Percentiles rank a stretch among this genome's conserved stretches.
phyloP scores from a whole-genome alignment of 2,113 vertebrate species.

The Jacana jacana region DNA sequence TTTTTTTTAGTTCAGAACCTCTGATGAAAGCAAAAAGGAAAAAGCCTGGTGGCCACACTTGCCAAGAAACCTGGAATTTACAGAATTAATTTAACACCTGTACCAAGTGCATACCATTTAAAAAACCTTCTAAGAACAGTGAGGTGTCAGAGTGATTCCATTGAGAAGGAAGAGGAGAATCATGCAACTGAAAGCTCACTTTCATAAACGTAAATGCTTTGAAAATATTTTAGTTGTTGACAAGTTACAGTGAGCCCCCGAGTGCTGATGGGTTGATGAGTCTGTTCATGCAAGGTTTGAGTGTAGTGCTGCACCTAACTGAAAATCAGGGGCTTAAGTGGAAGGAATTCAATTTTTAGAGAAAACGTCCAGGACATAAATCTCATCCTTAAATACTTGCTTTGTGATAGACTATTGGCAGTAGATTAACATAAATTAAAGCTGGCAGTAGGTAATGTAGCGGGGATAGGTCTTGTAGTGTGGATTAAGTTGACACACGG shows the following conservation, averaged over 20 bases:
- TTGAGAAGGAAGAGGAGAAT: neutral
- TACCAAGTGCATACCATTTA: neutral
- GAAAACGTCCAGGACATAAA: neutral
- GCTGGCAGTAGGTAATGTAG: neutral
- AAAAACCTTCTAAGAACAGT: neutral
- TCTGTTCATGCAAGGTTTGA: neutral
- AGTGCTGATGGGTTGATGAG: neutral
- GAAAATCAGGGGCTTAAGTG: neutral
- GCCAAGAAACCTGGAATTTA: neutral
- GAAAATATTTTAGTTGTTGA: neutral
- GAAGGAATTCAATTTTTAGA: neutral
- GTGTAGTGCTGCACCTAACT: neutral
- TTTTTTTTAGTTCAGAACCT: neutral
- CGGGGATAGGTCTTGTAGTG: neutral
- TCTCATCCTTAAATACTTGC: neutral
- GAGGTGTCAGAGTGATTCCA: neutral
- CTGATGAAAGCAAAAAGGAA: neutral
- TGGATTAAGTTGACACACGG: neutral
- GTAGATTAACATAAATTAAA: neutral
- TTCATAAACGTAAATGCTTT: neutral
- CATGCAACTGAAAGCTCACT: neutral
- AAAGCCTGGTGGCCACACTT: neutral
- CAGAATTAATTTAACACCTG: neutral
- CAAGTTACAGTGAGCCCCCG: accelerated
- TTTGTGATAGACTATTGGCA: neutral